Percentiles rank a stretch among this genome's conserved stretches.
Evolutionary conservation across 2,888 invertebrate genomes (phyloP).

Genomic region (Polyommatus iphigenia): DNA sequence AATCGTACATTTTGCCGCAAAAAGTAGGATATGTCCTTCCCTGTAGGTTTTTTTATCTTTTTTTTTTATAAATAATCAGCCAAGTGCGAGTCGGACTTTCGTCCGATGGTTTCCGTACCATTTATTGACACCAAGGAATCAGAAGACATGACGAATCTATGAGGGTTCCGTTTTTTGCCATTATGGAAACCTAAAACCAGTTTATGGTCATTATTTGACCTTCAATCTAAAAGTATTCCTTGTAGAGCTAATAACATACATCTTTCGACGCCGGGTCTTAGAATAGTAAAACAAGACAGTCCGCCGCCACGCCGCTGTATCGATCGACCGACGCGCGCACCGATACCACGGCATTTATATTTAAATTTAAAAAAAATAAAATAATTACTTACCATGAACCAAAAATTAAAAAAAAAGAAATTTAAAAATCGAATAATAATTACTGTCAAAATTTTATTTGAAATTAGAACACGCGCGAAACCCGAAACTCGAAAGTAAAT

Average conservation of each 20-base stretch:
- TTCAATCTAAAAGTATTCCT: constrained; percentile 5
- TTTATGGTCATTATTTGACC: not conserved
- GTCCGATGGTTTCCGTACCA: no score
- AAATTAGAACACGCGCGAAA: not conserved
- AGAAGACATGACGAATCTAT: no score
- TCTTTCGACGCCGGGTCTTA: constrained; percentile 48
- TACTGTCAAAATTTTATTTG: not conserved
- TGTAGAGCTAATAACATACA: constrained; percentile 38
- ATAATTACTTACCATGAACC: not conserved
- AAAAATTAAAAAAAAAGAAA: not conserved
- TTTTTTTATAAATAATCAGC: no score
- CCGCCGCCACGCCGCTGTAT: constrained; percentile 75
- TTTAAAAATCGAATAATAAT: not conserved
- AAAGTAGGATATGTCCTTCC: no score
- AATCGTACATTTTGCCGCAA: no score
- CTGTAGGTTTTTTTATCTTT: no score
- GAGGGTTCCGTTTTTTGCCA: no score
- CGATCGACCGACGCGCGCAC: constrained; percentile 76
- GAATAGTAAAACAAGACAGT: constrained; percentile 73
- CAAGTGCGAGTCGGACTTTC: no score
- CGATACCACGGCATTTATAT: not conserved
- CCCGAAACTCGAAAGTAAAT: not conserved
- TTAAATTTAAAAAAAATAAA: not conserved
- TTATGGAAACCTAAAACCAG: not conserved
- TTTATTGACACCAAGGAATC: no score